Evolutionary conservation across 2,113 vertebrate species (phyloP), one percentile per base, ranked within the genome.

Genomic region (Cervus canadensis): DNA sequence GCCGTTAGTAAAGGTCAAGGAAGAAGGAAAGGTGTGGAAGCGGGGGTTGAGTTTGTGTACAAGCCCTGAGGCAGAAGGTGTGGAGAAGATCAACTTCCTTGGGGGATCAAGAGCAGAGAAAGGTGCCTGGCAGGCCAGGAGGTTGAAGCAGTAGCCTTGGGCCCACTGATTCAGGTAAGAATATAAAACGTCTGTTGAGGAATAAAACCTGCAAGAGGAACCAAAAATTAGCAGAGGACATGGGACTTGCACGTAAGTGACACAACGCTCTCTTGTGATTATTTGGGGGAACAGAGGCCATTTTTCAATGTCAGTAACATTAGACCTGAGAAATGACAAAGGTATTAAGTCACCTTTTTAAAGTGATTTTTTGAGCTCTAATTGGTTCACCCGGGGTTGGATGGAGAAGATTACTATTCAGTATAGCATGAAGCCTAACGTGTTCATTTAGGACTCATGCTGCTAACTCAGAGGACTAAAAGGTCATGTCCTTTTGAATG

Each of bases 371-470:
- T 48, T 93, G 90, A 97, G 64, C 97, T 98, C 23, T 1, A 81
- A 71, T 71, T 94, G 96, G 96, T 91, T 98, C 98, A 95, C 14
- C 16, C 97, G 98, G 98, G 98, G 97, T 97, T n/a, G 91, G 94
- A 98, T 98, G 98, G 98, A 97, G 97, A 99, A 98, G 99, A 99
- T 99, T 96, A 98, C 98, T 99, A 98, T 95, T 91, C 60, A 82
- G 98, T 97, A 52, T 6, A 89, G 98, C 97, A 97, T 97, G 98
- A 98, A 98, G 98, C 98, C 97, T 96, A 96, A 98, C 86, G 71
- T 98, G 97, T 97, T 99, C 98, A 98, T 99, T 99, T 98, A 98
- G 98, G 98, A 98, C 97, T 98, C 98, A 98, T 25, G 98, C 71
- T 97, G 97, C 97, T 97, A 98, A 97, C 97, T 98, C 92, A 98